These are phyloP conservation scores for Pogonocherus hispidulus DNA, from an alignment of 2,888 invertebrate species.

Conservation along the genomic window DNA sequence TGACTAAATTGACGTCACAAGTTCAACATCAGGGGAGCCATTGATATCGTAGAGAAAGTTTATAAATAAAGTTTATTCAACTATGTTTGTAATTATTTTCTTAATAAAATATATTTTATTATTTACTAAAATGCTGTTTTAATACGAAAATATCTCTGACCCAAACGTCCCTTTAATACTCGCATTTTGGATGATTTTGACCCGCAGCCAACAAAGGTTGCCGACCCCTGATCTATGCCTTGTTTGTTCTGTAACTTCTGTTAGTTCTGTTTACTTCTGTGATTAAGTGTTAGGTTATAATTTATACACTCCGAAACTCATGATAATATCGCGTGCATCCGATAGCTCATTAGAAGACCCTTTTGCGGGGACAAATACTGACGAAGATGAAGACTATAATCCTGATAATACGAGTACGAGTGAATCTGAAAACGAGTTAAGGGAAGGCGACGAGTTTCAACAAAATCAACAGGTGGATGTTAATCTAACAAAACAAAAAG, in stretches of 20 bases:
- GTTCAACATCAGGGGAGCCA: no score
- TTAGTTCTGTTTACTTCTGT: background rate
- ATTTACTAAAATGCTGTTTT: no score
- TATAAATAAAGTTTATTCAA: no score
- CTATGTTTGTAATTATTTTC: no score
- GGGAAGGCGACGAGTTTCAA: background rate
- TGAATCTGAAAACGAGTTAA: background rate
- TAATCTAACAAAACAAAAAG: background rate
- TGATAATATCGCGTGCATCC: background rate
- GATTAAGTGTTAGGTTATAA: background rate
- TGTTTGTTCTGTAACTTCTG: background rate
- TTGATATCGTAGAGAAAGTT: no score
- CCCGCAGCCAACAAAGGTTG: constrained; percentile 10
- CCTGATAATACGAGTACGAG: background rate
- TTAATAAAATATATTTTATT: no score
- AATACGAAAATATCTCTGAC: no score
- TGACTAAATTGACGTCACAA: no score
- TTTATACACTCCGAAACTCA: background rate
- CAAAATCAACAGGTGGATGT: background rate
- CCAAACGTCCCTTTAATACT: constrained; percentile 12
- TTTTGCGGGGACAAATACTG: constrained; percentile 1
- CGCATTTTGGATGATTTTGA: constrained; percentile 6
- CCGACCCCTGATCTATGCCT: background rate
- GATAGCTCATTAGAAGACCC: background rate
- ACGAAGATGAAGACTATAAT: background rate